Conservation (phyloP, 1,140 invertebrate genomes). For the Trichonephila clavata region DNA sequence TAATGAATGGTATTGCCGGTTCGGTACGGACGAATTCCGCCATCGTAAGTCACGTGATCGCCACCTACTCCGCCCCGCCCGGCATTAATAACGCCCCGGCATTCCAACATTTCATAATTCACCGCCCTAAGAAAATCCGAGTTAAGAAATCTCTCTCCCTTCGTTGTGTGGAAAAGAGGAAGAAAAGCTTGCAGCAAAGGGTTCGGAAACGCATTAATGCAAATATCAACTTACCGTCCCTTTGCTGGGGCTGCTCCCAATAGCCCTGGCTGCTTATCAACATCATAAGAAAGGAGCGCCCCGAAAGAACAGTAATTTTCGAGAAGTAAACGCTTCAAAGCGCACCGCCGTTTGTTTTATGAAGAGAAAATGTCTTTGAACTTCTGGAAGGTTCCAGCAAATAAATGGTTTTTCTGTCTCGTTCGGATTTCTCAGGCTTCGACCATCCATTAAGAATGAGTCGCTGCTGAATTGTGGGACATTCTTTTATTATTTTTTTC, state of each 20-base stretch:
- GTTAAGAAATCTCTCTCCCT: conserved; percentile 8
- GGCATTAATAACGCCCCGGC: background rate
- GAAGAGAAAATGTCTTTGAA: conserved; percentile 65
- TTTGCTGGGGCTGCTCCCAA: background rate
- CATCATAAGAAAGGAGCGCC: conserved; percentile 24
- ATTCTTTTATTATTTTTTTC: conserved; percentile 26
- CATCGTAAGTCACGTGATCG: conserved; percentile 20
- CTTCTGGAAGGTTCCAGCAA: conserved; percentile 48
- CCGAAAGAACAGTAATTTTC: conserved; percentile 18
- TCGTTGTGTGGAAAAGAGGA: background rate
- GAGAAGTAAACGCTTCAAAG: conserved; percentile 67
- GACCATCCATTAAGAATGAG: conserved; percentile 35
- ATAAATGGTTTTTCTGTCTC: conserved; percentile 66
- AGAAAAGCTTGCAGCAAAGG: background rate
- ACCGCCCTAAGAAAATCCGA: conserved; percentile 12
- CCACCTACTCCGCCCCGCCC: background rate
- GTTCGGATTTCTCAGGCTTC: conserved; percentile 35
- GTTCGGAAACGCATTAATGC: conserved; percentile 49
- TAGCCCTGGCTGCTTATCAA: background rate
- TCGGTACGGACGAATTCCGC: background rate
- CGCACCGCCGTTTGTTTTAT: conserved; percentile 66
- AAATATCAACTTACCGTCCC: conserved; percentile 31
- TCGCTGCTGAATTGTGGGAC: conserved; percentile 20
- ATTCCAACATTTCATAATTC: conserved; percentile 25
- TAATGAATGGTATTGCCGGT: conserved; percentile 1